A percentile compares a stretch with the other conserved stretches of the same genome.
These are phyloP conservation scores for Sitodiplosis mosellana DNA, from an alignment of 1,140 invertebrate species.

Conservation along the genomic window DNA sequence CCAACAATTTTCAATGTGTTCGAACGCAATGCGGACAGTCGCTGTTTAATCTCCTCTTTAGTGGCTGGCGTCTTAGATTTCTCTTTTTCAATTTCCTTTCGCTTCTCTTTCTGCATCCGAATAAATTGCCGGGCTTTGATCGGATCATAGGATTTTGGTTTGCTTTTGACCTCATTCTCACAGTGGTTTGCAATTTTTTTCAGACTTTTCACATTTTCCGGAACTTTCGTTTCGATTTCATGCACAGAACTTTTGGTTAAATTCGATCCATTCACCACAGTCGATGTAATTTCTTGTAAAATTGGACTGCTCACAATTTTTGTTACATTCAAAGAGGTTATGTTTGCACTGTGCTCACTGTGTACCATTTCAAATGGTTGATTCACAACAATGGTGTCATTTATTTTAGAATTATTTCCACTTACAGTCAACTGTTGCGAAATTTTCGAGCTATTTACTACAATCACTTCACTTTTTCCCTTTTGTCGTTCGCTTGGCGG, in stretches of 20 bases:
- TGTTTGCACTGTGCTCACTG: no score
- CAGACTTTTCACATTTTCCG: background rate
- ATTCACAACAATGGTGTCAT: background rate
- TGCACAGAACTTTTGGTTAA: background rate
- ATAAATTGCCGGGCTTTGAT: constrained; percentile 3
- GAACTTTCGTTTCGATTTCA: background rate
- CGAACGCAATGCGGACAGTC: constrained; percentile 8
- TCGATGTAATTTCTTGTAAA: background rate
- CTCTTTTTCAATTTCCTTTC: constrained; percentile 1
- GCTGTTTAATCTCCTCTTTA: constrained; percentile 10
- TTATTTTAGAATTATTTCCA: background rate
- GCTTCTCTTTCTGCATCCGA: constrained; percentile 1
- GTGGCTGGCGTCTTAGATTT: background rate
- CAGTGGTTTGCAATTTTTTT: no score
- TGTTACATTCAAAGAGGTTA: background rate
- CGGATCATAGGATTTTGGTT: constrained; percentile 1
- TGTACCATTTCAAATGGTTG: no score
- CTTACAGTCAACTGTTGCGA: background rate
- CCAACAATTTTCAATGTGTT: constrained; percentile 8
- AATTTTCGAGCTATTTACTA: background rate
- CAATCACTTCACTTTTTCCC: background rate
- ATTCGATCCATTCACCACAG: background rate
- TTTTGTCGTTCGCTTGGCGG: background rate
- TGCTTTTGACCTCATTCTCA: background rate
- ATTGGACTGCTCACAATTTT: background rate